Conservation (phyloP, 2,888 invertebrate species). For the Caenorhabditis wallacei region DNA sequence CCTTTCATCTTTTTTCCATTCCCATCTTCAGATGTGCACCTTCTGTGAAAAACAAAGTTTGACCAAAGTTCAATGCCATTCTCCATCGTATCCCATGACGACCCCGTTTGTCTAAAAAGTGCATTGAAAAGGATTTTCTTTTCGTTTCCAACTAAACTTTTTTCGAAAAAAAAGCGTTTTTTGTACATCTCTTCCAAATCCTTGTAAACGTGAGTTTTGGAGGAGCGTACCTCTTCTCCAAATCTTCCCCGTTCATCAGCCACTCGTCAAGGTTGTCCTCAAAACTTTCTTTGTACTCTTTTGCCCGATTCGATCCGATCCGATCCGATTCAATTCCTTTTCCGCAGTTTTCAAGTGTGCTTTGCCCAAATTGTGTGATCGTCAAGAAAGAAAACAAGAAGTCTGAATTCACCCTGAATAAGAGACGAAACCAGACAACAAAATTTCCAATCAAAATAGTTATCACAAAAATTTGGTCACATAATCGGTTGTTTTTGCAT, state of each 20-base stretch:
- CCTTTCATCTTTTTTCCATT: not conserved
- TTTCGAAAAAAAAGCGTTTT: too few relatives aligned
- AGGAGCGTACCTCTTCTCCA: not conserved
- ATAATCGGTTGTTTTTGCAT: slow-evolving; percentile 4
- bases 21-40: not conserved
- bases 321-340: slow-evolving; percentile 1
- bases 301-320: slow-evolving; percentile 3
- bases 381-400: not conserved
- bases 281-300: slow-evolving; percentile 12
- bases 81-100: slow-evolving; percentile 47
- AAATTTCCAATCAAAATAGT: not conserved
- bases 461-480: not conserved
- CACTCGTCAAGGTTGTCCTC: slow-evolving; percentile 30
- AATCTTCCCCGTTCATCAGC: slow-evolving; percentile 3
- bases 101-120: slow-evolving; percentile 1
- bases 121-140: slow-evolving; percentile 2
- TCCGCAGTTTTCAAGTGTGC: slow-evolving; percentile 22
- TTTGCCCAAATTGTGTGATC: slow-evolving; percentile 16
- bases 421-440: not conserved
- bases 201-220: not conserved
- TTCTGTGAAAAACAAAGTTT: slow-evolving; percentile 2
- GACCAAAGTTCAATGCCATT: slow-evolving; percentile 17
- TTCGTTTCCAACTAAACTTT: not conserved
- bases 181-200: too few relatives aligned
- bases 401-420: too few relatives aligned